These are phyloP conservation scores for Cryptus viduatorius DNA, from an alignment of 2,888 invertebrate species.

Conservation along the genomic window DNA sequence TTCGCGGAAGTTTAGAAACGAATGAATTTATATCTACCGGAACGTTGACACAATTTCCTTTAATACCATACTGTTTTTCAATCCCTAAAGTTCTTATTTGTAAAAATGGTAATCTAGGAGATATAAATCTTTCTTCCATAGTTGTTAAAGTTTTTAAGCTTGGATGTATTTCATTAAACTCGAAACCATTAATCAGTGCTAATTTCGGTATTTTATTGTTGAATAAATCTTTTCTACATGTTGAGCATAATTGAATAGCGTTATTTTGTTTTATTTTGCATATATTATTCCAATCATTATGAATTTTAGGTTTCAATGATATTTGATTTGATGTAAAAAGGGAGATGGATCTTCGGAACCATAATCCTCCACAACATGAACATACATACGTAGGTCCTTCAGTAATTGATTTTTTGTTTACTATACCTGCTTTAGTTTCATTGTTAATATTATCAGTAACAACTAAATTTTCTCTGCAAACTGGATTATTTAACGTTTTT, in stretches of 20 bases:
- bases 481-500: background rate
- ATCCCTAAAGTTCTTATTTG: constrained; percentile 59
- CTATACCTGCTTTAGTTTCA: constrained; percentile 23
- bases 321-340: constrained; percentile 24
- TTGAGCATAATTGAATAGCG: constrained; percentile 52
- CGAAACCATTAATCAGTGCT: constrained; percentile 59
- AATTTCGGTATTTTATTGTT: constrained; percentile 57
- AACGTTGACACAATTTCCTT: constrained; percentile 67
- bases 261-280: constrained; percentile 47
- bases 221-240: constrained; percentile 51
- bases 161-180: constrained; percentile 57
- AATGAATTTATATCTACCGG: constrained; percentile 66
- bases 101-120: constrained; percentile 64
- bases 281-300: constrained; percentile 46
- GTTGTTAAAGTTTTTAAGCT: constrained; percentile 54
- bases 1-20: constrained; percentile 58
- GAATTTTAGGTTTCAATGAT: constrained; percentile 31
- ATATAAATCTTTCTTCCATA: constrained; percentile 66
- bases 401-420: constrained; percentile 35
- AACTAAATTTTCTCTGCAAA: background rate
- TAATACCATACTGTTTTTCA: constrained; percentile 63
- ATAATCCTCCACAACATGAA: constrained; percentile 57
- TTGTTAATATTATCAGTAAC: background rate
- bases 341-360: constrained; percentile 43
- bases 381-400: constrained; percentile 52